Conservation (phyloP, 2,888 invertebrate genomes). For the Ischnus inquisitorius region DNA sequence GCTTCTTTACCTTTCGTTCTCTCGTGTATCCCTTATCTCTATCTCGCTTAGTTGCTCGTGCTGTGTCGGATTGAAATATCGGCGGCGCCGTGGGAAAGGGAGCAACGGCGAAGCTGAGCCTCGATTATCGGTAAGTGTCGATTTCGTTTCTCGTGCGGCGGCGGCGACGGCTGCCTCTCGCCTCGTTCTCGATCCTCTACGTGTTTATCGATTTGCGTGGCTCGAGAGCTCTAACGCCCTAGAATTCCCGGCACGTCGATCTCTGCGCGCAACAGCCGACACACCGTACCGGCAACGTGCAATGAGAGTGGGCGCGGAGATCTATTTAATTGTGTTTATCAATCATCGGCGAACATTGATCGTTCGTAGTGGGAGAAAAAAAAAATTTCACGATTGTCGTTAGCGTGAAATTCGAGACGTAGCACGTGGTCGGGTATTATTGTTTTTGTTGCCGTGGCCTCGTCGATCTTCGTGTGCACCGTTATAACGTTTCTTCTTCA, state of each 20-base stretch:
- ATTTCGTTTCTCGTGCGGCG: conserved; percentile 59
- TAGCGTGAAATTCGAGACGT: background rate
- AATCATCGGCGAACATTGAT: background rate
- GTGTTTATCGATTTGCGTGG: conserved; percentile 10
- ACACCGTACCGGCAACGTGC: background rate
- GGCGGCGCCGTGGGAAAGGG: conserved; percentile 73
- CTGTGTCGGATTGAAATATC: conserved; percentile 74
- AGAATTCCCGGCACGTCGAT: conserved; percentile 22
- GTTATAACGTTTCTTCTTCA: conserved; percentile 3
- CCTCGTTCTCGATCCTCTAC: conserved; percentile 8
- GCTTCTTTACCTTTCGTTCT: background rate
- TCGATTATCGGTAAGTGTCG: conserved; percentile 72
- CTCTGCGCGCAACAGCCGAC: background rate
- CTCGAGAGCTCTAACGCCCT: conserved; percentile 3
- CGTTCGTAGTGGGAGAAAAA: background rate
- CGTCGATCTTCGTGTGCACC: background rate
- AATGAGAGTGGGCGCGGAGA: background rate
- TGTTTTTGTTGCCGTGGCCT: conserved; percentile 7
- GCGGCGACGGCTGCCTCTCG: conserved; percentile 1
- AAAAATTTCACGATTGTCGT: background rate
- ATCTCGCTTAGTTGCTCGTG: conserved; percentile 56
- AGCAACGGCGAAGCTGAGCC: conserved; percentile 63
- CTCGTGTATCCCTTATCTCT: conserved; percentile 15
- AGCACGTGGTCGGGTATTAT: conserved; percentile 19
- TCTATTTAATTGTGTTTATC: background rate